These are phyloP conservation scores for Leptobrachium leishanense DNA, from an alignment of 2,113 vertebrate genomes.

Conservation along the genomic window DNA sequence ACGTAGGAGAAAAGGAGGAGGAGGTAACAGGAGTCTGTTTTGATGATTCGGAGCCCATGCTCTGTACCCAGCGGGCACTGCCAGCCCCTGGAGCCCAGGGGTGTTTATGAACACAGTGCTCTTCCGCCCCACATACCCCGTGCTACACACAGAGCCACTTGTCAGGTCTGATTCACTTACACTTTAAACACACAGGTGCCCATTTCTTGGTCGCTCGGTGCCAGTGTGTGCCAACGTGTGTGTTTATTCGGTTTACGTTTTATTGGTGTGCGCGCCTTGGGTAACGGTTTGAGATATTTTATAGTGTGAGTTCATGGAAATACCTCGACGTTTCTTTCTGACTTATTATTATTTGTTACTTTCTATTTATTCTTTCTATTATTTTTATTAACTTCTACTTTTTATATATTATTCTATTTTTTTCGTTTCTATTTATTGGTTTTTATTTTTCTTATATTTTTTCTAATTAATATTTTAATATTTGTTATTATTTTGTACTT, in stretches of 20 bases:
- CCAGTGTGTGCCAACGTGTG: background rate
- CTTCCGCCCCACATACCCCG: background rate
- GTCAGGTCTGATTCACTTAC: background rate
- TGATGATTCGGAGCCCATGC: background rate
- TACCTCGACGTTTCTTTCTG: background rate
- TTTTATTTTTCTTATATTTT: no score
- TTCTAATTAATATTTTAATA: no score
- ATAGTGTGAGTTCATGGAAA: background rate
- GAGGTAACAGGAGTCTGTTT: conserved; percentile 34
- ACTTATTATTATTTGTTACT: no score
- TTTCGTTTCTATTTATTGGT: no score
- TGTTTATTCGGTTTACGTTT: background rate
- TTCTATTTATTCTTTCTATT: no score
- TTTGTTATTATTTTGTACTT: no score
- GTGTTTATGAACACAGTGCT: conserved; percentile 7
- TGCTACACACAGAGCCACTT: background rate
- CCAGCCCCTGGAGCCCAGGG: background rate
- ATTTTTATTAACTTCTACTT: no score
- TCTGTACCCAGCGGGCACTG: conserved; percentile 20
- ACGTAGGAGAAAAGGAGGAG: background rate
- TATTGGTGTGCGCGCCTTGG: no score
- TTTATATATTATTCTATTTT: no score
- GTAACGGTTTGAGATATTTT: background rate
- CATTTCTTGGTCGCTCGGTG: background rate
- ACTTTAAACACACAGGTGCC: background rate